Conservation (phyloP, 2,888 invertebrate species). For the Hoplodrina blanda region DNA sequence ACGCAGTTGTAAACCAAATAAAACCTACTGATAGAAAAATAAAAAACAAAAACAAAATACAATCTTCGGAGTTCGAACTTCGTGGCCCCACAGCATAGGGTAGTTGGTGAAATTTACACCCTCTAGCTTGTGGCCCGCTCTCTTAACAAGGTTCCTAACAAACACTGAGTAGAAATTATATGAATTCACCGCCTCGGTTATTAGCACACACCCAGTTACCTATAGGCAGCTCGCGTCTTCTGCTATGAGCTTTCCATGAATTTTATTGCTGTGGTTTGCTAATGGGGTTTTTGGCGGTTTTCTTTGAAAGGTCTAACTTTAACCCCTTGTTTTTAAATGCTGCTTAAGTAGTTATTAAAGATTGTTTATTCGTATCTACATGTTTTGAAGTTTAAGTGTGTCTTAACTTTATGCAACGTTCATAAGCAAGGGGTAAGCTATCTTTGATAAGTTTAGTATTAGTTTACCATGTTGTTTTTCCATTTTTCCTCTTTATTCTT, state of each 20-base stretch:
- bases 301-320: background rate
- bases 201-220: conserved; percentile 66
- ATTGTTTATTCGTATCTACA: no score
- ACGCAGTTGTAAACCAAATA: no score
- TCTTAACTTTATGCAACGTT: no score
- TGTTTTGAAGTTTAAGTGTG: no score
- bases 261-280: conserved; percentile 16
- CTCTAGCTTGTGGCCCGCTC: conserved; percentile 77
- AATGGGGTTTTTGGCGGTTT: background rate
- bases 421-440: no score
- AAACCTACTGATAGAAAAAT: no score
- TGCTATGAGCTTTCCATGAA: conserved; percentile 17
- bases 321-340: no score
- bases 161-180: conserved; percentile 85
- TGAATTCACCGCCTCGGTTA: conserved; percentile 71
- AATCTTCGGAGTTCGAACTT: conserved; percentile 21
- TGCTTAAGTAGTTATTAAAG: no score
- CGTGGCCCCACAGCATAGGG: conserved; percentile 73
- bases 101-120: conserved; percentile 86
- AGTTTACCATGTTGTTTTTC: no score
- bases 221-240: conserved; percentile 49
- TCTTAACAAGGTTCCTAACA: conserved; percentile 87
- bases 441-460: no score
- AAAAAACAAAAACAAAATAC: background rate
- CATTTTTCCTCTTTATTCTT: no score